A percentile compares a stretch with the other conserved stretches of the same genome.
phyloP scores from a whole-genome alignment of 2,888 invertebrate genomes.

The Agonum fuliginosum region DNA sequence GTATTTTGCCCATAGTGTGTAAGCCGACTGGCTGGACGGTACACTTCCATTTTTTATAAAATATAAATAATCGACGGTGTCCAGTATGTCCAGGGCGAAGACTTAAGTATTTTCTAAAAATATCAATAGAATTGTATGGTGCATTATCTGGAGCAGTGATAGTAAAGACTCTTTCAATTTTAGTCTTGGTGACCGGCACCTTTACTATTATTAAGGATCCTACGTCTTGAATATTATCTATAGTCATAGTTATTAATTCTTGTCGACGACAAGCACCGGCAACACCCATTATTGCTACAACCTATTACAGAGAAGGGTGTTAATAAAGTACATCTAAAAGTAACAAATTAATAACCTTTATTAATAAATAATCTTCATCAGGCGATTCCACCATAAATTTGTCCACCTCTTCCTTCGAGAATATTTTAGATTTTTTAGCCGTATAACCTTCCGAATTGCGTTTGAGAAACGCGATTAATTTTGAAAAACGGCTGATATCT shows the following conservation, averaged over 20 bases:
- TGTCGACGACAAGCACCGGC: slow-evolving; percentile 14
- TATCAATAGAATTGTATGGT: too few relatives aligned
- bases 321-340: not conserved
- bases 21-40: not conserved
- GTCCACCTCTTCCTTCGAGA: not conserved
- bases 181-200: not conserved
- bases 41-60: too few relatives aligned
- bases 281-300: slow-evolving; percentile 10
- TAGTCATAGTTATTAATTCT: slow-evolving; percentile 1
- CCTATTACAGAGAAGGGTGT: not conserved
- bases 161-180: not conserved
- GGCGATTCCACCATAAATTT: not conserved
- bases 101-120: too few relatives aligned
- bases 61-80: too few relatives aligned
- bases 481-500: not conserved
- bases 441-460: not conserved
- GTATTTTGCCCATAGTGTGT: too few relatives aligned
- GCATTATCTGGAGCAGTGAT: too few relatives aligned
- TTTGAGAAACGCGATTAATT: not conserved
- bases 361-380: slow-evolving; percentile 3
- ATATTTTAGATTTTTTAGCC: not conserved
- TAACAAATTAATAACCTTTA: not conserved
- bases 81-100: too few relatives aligned
- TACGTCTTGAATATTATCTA: slow-evolving; percentile 9
- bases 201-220: slow-evolving; percentile 12